These are phyloP conservation scores for Drosophila paramelanica DNA, from an alignment of 2,888 invertebrate species.

Conservation along the genomic window DNA sequence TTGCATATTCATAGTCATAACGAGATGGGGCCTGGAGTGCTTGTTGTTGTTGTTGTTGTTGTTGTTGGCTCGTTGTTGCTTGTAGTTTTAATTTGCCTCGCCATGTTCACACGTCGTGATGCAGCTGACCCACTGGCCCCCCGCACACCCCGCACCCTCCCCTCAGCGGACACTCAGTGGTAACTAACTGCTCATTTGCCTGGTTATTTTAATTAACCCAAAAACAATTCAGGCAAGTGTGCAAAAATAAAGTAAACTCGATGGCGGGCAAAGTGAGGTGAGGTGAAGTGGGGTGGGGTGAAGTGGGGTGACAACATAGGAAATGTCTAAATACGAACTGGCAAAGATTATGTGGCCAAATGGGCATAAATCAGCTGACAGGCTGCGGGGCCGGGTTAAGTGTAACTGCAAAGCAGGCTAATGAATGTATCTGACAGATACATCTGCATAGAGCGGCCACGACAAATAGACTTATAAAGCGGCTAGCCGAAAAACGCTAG, in stretches of 20 bases:
- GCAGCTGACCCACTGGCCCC: conserved; percentile 48
- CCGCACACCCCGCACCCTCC: neutral
- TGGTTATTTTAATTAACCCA: conserved; percentile 73
- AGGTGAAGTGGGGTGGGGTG: neutral
- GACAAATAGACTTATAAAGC: conserved; percentile 78
- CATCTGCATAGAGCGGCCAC: conserved; percentile 70
- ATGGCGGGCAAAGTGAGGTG: neutral
- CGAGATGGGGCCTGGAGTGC: conserved; percentile 33
- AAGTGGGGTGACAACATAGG: conserved; percentile 68
- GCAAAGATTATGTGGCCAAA: conserved; percentile 55
- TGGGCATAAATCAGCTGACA: conserved; percentile 63
- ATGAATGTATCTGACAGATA: conserved; percentile 77
- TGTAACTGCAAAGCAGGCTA: conserved; percentile 69
- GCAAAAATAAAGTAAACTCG: conserved; percentile 24
- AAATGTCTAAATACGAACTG: conserved; percentile 64
- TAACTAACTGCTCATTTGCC: conserved; percentile 71
- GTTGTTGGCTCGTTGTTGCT: conserved; percentile 11
- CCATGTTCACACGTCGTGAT: conserved; percentile 62
- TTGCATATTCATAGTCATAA: conserved; percentile 75
- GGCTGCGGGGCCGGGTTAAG: conserved; percentile 13
- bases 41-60: neutral
- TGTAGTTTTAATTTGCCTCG: conserved; percentile 52
- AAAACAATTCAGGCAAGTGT: conserved; percentile 60
- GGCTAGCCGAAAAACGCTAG: conserved; percentile 35
- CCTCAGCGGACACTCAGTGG: neutral